A percentile compares a stretch with the other conserved stretches of the same genome.
Conservation (phyloP, 2,888 invertebrate species). For the Plagodis pulveraria region DNA sequence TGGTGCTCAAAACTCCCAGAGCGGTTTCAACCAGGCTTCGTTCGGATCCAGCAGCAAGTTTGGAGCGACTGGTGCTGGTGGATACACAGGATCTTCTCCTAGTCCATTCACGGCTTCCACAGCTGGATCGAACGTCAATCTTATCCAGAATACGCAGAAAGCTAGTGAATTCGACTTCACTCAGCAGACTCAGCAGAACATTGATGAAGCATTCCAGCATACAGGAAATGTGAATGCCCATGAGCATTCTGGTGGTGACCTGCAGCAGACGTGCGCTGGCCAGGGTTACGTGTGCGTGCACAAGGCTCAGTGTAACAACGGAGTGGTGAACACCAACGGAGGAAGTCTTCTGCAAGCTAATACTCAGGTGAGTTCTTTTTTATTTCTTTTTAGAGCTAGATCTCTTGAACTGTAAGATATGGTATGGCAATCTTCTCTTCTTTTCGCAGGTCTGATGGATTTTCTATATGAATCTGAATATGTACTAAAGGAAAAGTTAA, state of each 20-base stretch:
- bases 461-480: no score
- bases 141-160: slow-evolving; percentile 67
- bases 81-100: slow-evolving; percentile 69
- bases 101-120: slow-evolving; percentile 64
- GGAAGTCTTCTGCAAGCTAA: slow-evolving; percentile 77
- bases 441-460: no score
- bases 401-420: no score
- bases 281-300: slow-evolving; percentile 86
- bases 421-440: no score
- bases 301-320: slow-evolving; percentile 85
- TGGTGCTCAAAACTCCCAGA: slow-evolving; percentile 26
- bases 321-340: slow-evolving; percentile 81
- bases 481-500: no score
- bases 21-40: slow-evolving; percentile 30
- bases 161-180: slow-evolving; percentile 60
- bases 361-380: slow-evolving; percentile 80
- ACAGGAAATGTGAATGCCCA: slow-evolving; percentile 64
- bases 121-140: slow-evolving; percentile 64
- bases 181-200: slow-evolving; percentile 67
- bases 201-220: slow-evolving; percentile 66
- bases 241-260: slow-evolving; percentile 59
- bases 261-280: slow-evolving; percentile 84
- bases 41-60: slow-evolving; percentile 52
- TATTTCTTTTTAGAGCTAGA: background rate
- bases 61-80: slow-evolving; percentile 45